Conservation (phyloP, 2,888 invertebrate species). For the Orthosia gracilis region DNA sequence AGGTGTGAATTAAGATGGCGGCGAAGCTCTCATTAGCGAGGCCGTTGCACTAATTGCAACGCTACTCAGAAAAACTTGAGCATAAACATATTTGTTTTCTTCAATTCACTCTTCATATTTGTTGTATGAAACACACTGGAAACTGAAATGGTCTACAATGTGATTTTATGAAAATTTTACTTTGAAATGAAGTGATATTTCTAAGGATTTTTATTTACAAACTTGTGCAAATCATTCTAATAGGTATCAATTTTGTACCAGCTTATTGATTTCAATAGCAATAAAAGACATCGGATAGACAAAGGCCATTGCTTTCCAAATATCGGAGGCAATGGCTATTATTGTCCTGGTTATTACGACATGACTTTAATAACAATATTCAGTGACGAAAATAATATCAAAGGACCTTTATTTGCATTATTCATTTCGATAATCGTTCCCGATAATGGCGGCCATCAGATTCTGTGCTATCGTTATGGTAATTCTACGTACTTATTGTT, state of each 20-base stretch:
- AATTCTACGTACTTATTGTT: constrained; percentile 61
- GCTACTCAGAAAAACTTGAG: constrained; percentile 65
- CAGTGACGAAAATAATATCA: constrained; percentile 29
- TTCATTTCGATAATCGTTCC: constrained; percentile 62
- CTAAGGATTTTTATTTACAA: neutral
- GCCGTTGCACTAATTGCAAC: constrained; percentile 76
- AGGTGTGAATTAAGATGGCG: constrained; percentile 75
- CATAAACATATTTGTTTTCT: constrained; percentile 54
- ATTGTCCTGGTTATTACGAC: constrained; percentile 28
- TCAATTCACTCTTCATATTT: constrained; percentile 47
- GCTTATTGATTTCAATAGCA: constrained; percentile 21
- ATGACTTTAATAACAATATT: constrained; percentile 37
- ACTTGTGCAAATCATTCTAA: neutral
- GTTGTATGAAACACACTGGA: constrained; percentile 14
- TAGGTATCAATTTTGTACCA: neutral
- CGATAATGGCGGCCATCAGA: constrained; percentile 35
- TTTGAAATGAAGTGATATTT: neutral
- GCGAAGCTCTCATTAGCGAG: constrained; percentile 75
- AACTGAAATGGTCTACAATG: neutral
- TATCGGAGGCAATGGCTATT: constrained; percentile 2
- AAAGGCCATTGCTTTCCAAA: constrained; percentile 13
- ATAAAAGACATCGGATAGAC: constrained; percentile 1
- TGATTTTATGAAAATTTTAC: constrained; percentile 17
- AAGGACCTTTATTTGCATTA: constrained; percentile 52
- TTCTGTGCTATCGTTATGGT: constrained; percentile 39